Base-by-base conservation (phyloP, 2,888 invertebrate genomes). In the Trichogramma dendrolimi region DNA sequence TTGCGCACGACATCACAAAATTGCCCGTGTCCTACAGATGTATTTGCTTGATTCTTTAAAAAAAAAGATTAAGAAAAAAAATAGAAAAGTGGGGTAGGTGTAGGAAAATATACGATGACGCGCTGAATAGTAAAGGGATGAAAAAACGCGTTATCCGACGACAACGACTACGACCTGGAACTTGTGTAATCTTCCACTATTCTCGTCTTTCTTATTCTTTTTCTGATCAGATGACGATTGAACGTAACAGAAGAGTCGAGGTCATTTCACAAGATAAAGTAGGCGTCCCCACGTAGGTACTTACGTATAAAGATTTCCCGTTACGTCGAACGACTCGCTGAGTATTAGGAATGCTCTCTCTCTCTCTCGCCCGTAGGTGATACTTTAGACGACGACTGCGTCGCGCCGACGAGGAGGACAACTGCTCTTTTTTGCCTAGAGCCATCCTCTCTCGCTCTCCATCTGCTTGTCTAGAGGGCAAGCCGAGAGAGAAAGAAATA, bases 261-360 rank as follows among this genome's bases (percentile, higher is more conserved):
- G 43, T 11, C 50, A 52, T 54, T 56, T 49, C 57, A 62, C 41
- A 51, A 52, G 43, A n/a, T 10, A n/a, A 8, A 42, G 55, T 38
- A 6, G 48, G 5, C 53, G 27, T n/a, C 41, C 6, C 39, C 38
- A 10, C 58, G 47, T 41, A 40, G 50, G 8, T 46, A 54, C 11
- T 14, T 48, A 51, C 10, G 8, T 50, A 54, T 40, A 49, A 60
- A 58, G 48, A 27, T 50, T 57, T 51, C 58, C 68, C 62, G 67
- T 67, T 66, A 67, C 60, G 58, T 61, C 52, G 61, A 68, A 69
- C 64, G 65, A 62, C 55, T 63, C 58, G 58, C 44, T 62, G 65
- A 64, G 64, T 63, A 68, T 69, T 68, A 69, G 67, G 62, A 68
- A 67, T 64, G 66, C 64, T 63, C 27, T 27, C 27, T 14, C 14